A percentile compares a stretch with the other conserved stretches of the same genome.
phyloP scores from a whole-genome alignment of 2,797 vertebrate genomes.

The Leptodactylus fallax region DNA sequence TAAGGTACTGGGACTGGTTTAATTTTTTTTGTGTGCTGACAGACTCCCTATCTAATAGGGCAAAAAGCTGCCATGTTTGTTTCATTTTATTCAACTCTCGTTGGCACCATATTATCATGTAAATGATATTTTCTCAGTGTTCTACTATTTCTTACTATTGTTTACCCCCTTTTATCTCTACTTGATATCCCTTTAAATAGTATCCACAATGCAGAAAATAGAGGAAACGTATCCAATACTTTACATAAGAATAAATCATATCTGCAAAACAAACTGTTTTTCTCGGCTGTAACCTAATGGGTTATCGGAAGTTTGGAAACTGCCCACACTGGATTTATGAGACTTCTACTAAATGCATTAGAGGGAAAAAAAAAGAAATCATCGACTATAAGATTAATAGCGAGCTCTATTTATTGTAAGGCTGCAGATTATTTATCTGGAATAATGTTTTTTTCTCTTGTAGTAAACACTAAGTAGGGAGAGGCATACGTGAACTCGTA shows the following conservation, averaged over 20 bases:
- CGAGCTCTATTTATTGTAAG: constrained; percentile 29
- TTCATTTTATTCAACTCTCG: background rate
- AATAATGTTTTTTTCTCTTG: constrained; percentile 27
- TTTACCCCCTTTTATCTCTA: background rate
- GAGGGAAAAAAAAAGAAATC: constrained; percentile 9
- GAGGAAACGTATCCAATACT: background rate
- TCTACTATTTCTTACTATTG: background rate
- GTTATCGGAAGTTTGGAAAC: constrained; percentile 47
- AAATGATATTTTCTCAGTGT: background rate
- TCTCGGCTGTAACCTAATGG: constrained; percentile 45
- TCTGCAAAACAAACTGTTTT: constrained; percentile 45
- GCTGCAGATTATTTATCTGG: constrained; percentile 43
- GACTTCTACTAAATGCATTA: constrained; percentile 51
- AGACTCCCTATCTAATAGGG: background rate
- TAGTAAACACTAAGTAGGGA: constrained; percentile 37
- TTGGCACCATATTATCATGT: background rate
- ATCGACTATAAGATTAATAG: constrained; percentile 40
- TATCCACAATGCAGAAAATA: background rate
- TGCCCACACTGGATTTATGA: constrained; percentile 53
- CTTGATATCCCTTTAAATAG: background rate
- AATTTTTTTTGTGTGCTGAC: too few species aligned
- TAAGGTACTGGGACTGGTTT: too few species aligned
- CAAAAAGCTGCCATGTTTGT: background rate
- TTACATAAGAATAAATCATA: constrained; percentile 37
- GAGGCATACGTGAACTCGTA: constrained; percentile 36